phyloP scores from a whole-genome alignment of 2,797 vertebrate species.

The Mionectes olivaceus region DNA sequence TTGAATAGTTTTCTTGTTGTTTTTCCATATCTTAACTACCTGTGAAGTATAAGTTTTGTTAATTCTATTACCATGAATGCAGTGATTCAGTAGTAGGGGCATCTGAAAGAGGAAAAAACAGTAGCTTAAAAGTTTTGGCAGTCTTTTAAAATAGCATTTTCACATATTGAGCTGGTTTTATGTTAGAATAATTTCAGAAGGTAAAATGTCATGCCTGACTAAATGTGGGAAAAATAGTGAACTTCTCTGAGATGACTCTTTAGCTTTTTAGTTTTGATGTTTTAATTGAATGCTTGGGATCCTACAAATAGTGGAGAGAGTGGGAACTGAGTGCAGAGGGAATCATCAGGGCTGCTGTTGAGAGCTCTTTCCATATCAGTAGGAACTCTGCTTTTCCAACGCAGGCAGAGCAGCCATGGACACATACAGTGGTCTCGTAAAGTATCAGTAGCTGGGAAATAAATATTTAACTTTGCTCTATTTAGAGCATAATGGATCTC shows the following conservation, averaged over 20 bases:
- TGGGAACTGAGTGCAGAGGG: background rate
- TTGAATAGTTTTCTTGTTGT: background rate
- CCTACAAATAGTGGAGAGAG: background rate
- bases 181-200: background rate
- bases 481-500: background rate
- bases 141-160: background rate
- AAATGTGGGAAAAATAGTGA: background rate
- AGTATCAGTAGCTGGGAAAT: background rate
- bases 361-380: background rate
- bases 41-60: background rate
- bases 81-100: background rate
- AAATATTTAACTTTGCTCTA: slow-evolving; percentile 38
- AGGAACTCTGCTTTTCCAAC: background rate
- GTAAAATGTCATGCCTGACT: background rate
- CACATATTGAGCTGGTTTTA: background rate
- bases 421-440: background rate
- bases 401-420: background rate
- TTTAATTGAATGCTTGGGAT: background rate
- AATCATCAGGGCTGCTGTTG: background rate
- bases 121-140: background rate
- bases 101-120: background rate
- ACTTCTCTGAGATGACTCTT: background rate
- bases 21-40: background rate
- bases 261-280: background rate
- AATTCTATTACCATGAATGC: background rate